Evolutionary conservation across 2,888 invertebrate genomes (phyloP), one percentile per base, ranked within the genome.

Genomic region (Tetropium fuscum): DNA sequence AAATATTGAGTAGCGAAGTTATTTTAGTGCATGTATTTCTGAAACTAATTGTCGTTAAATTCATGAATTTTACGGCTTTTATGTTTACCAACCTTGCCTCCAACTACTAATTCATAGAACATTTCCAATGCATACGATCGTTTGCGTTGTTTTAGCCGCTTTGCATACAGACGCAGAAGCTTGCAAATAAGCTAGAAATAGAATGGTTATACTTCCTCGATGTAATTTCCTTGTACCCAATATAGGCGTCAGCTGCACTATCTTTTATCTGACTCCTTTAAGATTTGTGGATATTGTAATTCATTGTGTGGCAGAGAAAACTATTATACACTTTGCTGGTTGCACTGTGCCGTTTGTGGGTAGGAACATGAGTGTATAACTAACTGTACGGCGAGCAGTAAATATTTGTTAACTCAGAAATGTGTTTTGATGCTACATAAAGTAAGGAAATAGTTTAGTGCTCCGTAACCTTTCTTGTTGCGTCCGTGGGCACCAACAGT

Each of bases 181-280:
- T 20, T 34, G 34, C 34, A 34, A 34, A 34, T 34, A 13, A 13
- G 34, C 34, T 15, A 51, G 40, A 40, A 51, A 51, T 25, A 51
- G 40, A 38, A 20, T 15, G 7, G 38, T 36, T 36, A 16, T 16
- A 16, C 15, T 51, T 51, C 49, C 25, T 27, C 25, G 18, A 40
- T 40, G 40, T 18, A 51, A 51, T 40, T 38, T 51, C 49, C 49
- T 51, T 5, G 34, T 34, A 13, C 11, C 40, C 25, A 27, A 27
- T 40, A 43, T 15, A 34, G 34, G 34, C 34, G 34, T 34, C 34
- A 5, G 27, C 34, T 15, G 2, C 34, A 34, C 15, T 34, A 34
- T 5, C 13, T 34, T 11, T 11, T 34, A 34, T 34, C 34, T 34
- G 34, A 11, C 34, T 5, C 5, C 34, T 34, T n/a, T 34, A 11